Conservation (phyloP, 2,888 invertebrate species). For the Disparrhopalites patrizii region DNA sequence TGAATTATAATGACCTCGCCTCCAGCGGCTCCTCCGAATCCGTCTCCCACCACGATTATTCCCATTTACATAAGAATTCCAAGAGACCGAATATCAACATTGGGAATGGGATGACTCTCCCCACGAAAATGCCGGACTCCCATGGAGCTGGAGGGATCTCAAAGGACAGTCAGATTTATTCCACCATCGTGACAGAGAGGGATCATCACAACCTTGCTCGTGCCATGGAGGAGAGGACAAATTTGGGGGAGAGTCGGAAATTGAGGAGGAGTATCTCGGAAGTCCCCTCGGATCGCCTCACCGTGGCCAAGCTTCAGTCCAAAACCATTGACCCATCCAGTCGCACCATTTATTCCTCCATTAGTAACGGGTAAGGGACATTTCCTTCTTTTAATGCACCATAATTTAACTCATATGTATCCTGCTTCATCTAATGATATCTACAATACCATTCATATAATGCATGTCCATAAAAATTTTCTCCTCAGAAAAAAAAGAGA, state of each 20-base stretch:
- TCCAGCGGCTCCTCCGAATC: constrained; percentile 23
- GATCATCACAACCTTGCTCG: background rate
- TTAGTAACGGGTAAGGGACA: constrained; percentile 43
- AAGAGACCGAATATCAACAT: background rate
- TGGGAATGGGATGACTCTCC: background rate
- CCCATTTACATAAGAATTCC: background rate
- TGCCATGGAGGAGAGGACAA: background rate
- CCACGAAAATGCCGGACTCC: too few species aligned
- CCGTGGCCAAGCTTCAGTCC: constrained; percentile 40
- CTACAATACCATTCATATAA: too few species aligned
- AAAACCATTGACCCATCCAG: constrained; percentile 41
- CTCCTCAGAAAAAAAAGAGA: too few species aligned
- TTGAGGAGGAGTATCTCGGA: constrained; percentile 45
- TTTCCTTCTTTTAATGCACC: too few species aligned
- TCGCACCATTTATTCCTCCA: constrained; percentile 41
- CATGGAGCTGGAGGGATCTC: too few species aligned
- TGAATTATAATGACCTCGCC: constrained; percentile 38
- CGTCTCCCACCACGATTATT: background rate
- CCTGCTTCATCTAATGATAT: too few species aligned
- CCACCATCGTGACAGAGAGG: background rate
- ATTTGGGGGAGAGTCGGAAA: constrained; percentile 32
- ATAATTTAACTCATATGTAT: too few species aligned
- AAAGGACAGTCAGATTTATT: background rate
- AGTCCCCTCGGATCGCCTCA: constrained; percentile 41
- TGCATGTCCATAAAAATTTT: too few species aligned